Evolutionary conservation across 2,888 invertebrate species (phyloP).

Genomic region (Leptarthrus brevirostris): DNA sequence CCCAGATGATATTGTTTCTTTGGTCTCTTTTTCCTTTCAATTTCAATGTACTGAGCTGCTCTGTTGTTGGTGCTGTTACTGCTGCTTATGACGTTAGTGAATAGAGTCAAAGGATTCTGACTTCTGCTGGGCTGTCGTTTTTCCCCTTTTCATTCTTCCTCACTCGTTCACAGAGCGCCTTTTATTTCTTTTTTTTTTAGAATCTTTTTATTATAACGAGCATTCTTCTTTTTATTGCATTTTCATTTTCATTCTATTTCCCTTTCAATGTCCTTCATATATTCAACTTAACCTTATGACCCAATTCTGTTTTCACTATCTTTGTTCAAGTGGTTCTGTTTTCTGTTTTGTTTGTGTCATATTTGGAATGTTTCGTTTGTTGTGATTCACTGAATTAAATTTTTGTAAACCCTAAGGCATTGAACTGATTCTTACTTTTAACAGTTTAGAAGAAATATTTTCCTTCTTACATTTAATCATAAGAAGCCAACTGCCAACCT

Average conservation of each 20-base stretch:
- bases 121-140: slow-evolving; percentile 19
- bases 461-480: too few species aligned
- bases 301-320: slow-evolving; percentile 26
- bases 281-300: slow-evolving; percentile 31
- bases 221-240: slow-evolving; percentile 43
- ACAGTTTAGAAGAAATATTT: too few species aligned
- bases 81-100: slow-evolving; percentile 26
- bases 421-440: too few species aligned
- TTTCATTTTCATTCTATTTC: slow-evolving; percentile 47
- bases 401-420: too few species aligned
- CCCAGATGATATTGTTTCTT: slow-evolving; percentile 42
- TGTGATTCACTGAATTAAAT: background rate
- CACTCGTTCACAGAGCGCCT: slow-evolving; percentile 16
- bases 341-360: too few species aligned
- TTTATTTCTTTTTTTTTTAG: slow-evolving; percentile 22
- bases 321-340: slow-evolving; percentile 2
- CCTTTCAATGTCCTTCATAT: slow-evolving; percentile 46
- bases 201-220: slow-evolving; percentile 43
- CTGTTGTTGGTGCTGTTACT: background rate
- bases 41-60: too few species aligned
- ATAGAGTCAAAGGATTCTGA: slow-evolving; percentile 38
- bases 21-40: slow-evolving; percentile 27
- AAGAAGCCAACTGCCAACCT: too few species aligned
- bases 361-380: background rate
- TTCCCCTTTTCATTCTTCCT: slow-evolving; percentile 29